Evolutionary conservation across 1,140 invertebrate genomes (phyloP), one percentile per base, ranked within the genome.

Genomic region (Coptotermes formosanus): DNA sequence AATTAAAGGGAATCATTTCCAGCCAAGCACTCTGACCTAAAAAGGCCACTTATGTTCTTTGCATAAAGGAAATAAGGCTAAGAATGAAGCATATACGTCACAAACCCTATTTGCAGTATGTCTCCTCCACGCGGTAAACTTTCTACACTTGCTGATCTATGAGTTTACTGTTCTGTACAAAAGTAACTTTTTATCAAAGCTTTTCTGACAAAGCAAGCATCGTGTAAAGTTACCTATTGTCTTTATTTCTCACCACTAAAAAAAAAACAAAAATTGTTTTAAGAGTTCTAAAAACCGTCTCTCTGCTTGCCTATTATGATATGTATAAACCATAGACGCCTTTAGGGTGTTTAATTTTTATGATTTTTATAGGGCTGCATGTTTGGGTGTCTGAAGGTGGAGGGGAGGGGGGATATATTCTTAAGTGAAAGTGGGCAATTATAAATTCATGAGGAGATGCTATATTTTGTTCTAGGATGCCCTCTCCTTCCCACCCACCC

Each of bases 351-450:
- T 75, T 75, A 75, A 75, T 75, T 75, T 75, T 75, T 75, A 75
- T 6, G 64, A 75, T 75, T 75, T 75, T 75, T 75, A 75, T 75
- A 75, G 64, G 1, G 64, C n/a, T 30, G n/a, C n/a, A 75, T n/a
- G 64, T 75, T 75, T 75, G 64, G 59, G 64, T 75, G 64, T 75
- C n/a, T 75, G 64, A n/a, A 25, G 38, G 38, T 64, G 8, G 25
- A 19, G 59, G 64, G 64, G 59, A n/a, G 64, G 25, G 64, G 25
- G 64, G n/a, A 14, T n/a, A 75, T n/a, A 30, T 75, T 75, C 64
- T 75, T 75, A n/a, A 75, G 64, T 75, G 64, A 75, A 30, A 30
- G 64, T 75, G 64, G 64, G 64, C 64, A 75, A 75, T 75, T 75
- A 75, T 75, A 3, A 75, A 75, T 75, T 75, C 64, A 75, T 75